Base-by-base conservation (phyloP, 2,113 vertebrate genomes). In the Myrmecobius fasciatus region DNA sequence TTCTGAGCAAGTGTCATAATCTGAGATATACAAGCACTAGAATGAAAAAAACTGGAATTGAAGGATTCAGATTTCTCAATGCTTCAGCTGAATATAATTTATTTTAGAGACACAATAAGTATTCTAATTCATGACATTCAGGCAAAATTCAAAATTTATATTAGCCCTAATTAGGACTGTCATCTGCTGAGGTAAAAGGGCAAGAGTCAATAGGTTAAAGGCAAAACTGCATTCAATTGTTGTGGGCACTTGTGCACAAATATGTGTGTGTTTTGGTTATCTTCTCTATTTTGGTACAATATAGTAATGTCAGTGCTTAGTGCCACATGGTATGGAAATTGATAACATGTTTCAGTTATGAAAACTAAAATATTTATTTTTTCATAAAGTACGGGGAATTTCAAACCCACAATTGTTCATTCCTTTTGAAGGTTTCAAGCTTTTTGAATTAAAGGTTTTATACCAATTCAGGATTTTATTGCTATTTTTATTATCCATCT, bases 71-170 rank as follows among this genome's bases (percentile, higher is more conserved):
- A 1, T 83, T n/a, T 83, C 17, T 43, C 36, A 52, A 94, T 75
- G 24, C 48, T 53, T n/a, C 53, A 47, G n/a, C 4, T 89, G 22
- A 47, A 93, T 43, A 53, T 12, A 43, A 20, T 67, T 93, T 96
- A 90, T 67, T 93, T 94, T 92, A n/a, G 95, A 96, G 48, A 51
- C 52, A 96, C 88, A 83, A n/a, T 83, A 89, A 56, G 26, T 43
- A 51, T 60, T 95, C 46, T 96, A 93, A 67, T 53, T 95, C 51
- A 96, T 91, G 83, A 52, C 26, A 92, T 20, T 90, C 11, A 17
- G 28, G 4, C 60, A 12, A 67, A 95, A 92, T 92, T 94, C 17
- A 3, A 52, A 95, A 91, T 90, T 89, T 5, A 47, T 14, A 96
- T 90, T 52, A 53, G 54, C 67, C 24, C 46, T 91, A 43, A n/a